phyloP scores from a whole-genome alignment of 2,113 vertebrate species.

The Conger conger region DNA sequence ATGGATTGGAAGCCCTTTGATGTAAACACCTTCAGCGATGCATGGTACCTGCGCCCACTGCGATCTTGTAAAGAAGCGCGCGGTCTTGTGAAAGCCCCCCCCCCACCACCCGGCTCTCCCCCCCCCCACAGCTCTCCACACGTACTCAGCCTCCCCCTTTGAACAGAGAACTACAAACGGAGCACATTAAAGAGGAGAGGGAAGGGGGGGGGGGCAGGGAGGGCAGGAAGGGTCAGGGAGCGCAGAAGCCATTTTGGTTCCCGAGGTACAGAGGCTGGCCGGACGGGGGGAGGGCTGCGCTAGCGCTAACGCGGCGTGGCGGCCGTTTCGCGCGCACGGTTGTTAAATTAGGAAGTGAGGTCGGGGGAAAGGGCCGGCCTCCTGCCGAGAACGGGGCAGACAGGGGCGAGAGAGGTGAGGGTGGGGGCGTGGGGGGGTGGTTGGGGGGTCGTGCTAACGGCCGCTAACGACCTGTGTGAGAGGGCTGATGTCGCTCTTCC shows the following conservation, averaged over 20 bases:
- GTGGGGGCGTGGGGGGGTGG: neutral
- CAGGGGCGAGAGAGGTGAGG: neutral
- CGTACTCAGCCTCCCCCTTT: neutral
- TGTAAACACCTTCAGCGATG: neutral
- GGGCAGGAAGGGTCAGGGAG: constrained; percentile 1
- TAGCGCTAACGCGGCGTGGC: neutral
- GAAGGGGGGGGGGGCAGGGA: neutral
- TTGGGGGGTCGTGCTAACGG: too few species aligned
- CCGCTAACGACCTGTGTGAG: constrained; percentile 37
- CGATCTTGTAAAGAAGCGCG: neutral
- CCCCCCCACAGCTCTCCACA: neutral
- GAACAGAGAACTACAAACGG: constrained; percentile 2
- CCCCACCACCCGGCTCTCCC: neutral
- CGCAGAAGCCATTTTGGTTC: neutral
- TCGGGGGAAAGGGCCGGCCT: neutral
- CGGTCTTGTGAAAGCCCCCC: neutral
- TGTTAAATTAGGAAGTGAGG: neutral
- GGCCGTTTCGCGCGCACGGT: neutral
- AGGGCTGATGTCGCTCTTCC: constrained; percentile 25
- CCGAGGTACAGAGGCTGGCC: neutral
- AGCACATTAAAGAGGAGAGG: neutral
- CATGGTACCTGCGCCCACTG: neutral
- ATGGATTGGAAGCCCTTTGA: neutral
- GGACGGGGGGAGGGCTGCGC: neutral
- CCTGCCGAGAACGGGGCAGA: neutral